A percentile compares a stretch with the other conserved stretches of the same genome.
Conservation (phyloP, 2,797 vertebrate species). For the Aeoliscus strigatus region DNA sequence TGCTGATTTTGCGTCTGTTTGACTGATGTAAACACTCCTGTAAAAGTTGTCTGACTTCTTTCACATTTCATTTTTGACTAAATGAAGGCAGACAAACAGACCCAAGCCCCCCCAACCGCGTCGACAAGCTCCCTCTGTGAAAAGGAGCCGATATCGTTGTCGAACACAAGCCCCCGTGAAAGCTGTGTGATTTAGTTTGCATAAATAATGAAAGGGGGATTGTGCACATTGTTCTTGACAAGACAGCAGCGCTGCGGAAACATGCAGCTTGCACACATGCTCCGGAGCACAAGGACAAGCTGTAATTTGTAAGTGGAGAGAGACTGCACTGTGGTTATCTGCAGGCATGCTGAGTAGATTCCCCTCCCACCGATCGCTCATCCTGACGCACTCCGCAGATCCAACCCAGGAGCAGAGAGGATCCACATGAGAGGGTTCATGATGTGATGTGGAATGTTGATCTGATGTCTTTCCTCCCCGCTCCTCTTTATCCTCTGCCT, state of each 20-base stretch:
- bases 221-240: conserved; percentile 34
- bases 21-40: no score
- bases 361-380: conserved; percentile 15
- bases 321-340: conserved; percentile 27
- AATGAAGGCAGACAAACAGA: no score
- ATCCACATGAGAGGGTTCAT: no score
- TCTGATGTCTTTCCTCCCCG: conserved; percentile 15
- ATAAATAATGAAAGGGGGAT: conserved; percentile 49
- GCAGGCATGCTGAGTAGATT: conserved; percentile 25
- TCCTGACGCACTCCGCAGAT: conserved; percentile 29
- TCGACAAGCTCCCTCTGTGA: conserved; percentile 29
- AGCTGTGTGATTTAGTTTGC: conserved; percentile 62
- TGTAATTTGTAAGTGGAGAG: conserved; percentile 54
- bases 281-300: conserved; percentile 27
- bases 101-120: neutral
- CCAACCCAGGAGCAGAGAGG: no score
- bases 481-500: neutral
- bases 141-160: conserved; percentile 37
- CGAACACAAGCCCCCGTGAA: conserved; percentile 46
- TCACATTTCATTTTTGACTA: no score
- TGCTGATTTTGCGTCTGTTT: no score
- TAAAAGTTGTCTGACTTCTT: no score
- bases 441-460: conserved; percentile 35
- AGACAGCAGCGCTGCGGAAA: conserved; percentile 15
- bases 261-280: conserved; percentile 3